phyloP scores from a whole-genome alignment of 2,113 vertebrate species.

The Camelus bactrianus region DNA sequence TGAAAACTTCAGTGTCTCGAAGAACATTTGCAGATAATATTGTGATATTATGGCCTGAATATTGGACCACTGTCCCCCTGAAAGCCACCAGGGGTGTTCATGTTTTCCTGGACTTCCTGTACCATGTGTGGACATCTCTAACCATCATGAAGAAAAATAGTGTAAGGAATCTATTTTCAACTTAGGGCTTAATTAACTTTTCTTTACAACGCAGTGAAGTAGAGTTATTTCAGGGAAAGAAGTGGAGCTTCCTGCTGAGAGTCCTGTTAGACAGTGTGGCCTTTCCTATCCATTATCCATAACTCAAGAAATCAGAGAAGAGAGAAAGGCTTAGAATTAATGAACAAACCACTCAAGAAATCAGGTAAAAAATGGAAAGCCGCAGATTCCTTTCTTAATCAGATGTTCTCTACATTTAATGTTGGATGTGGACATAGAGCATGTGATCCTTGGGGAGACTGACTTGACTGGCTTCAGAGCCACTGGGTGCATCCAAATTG shows the following conservation, averaged over 20 bases:
- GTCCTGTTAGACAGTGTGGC: not conserved
- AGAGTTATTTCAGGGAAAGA: slow-evolving; percentile 27
- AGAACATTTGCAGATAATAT: not conserved
- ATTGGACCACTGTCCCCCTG: not conserved
- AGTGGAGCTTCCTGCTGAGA: not conserved
- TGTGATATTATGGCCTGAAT: not conserved
- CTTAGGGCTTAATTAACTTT: slow-evolving; percentile 56
- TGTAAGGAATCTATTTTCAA: not conserved
- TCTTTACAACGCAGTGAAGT: slow-evolving; percentile 16
- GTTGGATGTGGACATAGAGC: not conserved
- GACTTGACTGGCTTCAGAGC: not conserved
- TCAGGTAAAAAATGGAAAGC: slow-evolving; percentile 23
- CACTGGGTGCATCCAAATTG: not conserved
- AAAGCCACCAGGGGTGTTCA: not conserved
- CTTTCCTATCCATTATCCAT: slow-evolving; percentile 48
- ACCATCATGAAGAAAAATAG: not conserved
- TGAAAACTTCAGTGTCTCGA: not conserved
- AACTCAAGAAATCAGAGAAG: slow-evolving; percentile 53
- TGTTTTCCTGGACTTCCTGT: not conserved
- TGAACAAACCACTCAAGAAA: slow-evolving; percentile 20
- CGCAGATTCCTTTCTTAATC: not conserved
- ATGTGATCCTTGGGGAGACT: not conserved
- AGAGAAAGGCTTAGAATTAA: slow-evolving; percentile 11
- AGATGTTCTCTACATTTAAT: not conserved
- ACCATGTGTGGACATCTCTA: not conserved